Percentiles rank a stretch among this genome's conserved stretches.
phyloP scores from a whole-genome alignment of 2,797 vertebrate genomes.

The Peromyscus aztecus region DNA sequence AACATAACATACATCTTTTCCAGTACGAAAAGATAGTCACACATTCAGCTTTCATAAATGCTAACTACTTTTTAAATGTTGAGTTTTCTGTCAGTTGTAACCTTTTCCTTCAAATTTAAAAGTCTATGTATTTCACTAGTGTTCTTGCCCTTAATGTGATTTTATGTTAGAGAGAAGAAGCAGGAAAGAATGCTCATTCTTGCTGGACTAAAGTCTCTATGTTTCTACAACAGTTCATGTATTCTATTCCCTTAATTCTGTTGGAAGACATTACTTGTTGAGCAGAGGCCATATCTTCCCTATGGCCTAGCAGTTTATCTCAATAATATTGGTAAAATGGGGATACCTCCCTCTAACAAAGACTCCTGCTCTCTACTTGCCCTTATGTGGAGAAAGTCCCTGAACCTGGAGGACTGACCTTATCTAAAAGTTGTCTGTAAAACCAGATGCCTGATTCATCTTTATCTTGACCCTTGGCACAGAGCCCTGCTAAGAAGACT shows the following conservation, averaged over 20 bases:
- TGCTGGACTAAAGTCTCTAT: background rate
- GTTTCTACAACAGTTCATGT: background rate
- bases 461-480: background rate
- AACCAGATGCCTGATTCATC: background rate
- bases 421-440: background rate
- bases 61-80: constrained; percentile 36
- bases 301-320: background rate
- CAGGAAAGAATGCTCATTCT: background rate
- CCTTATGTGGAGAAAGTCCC: background rate
- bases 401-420: background rate
- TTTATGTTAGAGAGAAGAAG: constrained; percentile 1
- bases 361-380: background rate
- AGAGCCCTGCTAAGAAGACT: background rate
- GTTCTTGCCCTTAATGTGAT: background rate
- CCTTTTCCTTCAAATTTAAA: constrained; percentile 1
- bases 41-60: background rate
- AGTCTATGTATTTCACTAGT: background rate
- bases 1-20: background rate
- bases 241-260: background rate
- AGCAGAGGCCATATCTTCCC: background rate
- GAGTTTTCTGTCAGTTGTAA: background rate
- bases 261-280: background rate
- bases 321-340: background rate
- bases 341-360: background rate
- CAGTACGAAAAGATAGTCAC: background rate